Evolutionary conservation across 2,797 vertebrate genomes (phyloP).

Genomic region (Trachops cirrhosus): DNA sequence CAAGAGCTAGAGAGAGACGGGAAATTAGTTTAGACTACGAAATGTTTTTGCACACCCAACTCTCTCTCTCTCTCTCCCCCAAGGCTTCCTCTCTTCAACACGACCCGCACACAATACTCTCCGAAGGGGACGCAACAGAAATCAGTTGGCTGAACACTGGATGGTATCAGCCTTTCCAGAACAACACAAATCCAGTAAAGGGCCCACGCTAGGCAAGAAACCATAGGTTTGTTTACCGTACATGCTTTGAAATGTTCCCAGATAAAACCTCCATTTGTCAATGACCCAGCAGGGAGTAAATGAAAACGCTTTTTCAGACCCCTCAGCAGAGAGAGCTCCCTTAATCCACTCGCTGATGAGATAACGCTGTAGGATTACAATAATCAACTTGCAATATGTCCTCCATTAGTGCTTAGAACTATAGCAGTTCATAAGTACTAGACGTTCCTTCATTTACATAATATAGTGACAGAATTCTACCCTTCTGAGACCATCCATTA

Average conservation of each 20-base stretch:
- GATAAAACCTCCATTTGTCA: slow-evolving; percentile 83
- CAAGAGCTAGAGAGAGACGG: not conserved
- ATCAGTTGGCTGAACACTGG: not conserved
- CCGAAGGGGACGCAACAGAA: not conserved
- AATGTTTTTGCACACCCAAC: not conserved
- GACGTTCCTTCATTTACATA: slow-evolving; percentile 78
- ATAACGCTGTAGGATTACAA: slow-evolving; percentile 85
- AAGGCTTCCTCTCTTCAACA: rapidly evolving
- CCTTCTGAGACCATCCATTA: slow-evolving; percentile 78
- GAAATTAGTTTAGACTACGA: not conserved
- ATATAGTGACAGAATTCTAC: slow-evolving; percentile 77
- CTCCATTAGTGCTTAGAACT: slow-evolving; percentile 82
- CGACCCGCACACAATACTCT: rapidly evolving
- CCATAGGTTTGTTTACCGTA: slow-evolving; percentile 77
- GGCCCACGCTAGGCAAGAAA: slow-evolving; percentile 9
- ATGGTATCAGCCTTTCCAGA: not conserved
- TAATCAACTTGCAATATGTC: slow-evolving; percentile 85
- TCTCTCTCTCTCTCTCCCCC: not conserved
- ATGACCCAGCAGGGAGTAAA: slow-evolving; percentile 84
- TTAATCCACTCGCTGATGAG: slow-evolving; percentile 86
- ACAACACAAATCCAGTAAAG: slow-evolving; percentile 43
- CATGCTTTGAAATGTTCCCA: slow-evolving; percentile 69
- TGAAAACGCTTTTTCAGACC: slow-evolving; percentile 86
- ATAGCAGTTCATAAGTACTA: slow-evolving; percentile 76
- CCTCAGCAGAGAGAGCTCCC: slow-evolving; percentile 82